These are phyloP conservation scores for Xestia rhomboidea DNA, from an alignment of 2,888 invertebrate species.

Conservation along the genomic window DNA sequence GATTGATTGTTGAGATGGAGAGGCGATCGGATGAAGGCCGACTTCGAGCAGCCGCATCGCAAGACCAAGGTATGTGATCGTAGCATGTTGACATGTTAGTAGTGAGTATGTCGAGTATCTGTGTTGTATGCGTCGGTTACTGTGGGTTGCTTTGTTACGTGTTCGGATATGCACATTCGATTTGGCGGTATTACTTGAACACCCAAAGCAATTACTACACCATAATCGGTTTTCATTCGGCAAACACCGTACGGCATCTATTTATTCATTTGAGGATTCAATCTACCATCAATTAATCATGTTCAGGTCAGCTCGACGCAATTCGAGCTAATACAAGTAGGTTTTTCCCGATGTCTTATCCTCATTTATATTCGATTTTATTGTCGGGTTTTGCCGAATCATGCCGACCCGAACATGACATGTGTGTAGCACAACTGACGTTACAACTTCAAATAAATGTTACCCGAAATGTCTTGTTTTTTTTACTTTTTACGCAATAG, in stretches of 20 bases:
- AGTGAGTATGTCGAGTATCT: not conserved
- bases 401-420: not conserved
- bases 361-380: not conserved
- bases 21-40: constrained; percentile 83
- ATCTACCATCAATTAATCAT: not conserved
- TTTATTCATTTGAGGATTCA: not conserved
- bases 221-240: not conserved
- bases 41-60: constrained; percentile 81
- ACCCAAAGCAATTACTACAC: not conserved
- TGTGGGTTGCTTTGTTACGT: not conserved
- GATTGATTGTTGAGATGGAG: constrained; percentile 85
- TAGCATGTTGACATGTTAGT: constrained; percentile 4
- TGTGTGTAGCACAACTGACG: not conserved
- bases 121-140: not conserved
- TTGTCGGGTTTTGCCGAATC: not conserved
- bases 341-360: not conserved
- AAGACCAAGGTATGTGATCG: constrained; percentile 78
- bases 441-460: not conserved
- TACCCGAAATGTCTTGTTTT: not conserved
- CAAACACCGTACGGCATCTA: not conserved
- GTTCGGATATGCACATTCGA: not conserved
- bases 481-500: not conserved
- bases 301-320: not conserved
- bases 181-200: not conserved
- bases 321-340: not conserved